These are phyloP conservation scores for Anticlea derivata DNA, from an alignment of 2,888 invertebrate genomes.

Conservation along the genomic window DNA sequence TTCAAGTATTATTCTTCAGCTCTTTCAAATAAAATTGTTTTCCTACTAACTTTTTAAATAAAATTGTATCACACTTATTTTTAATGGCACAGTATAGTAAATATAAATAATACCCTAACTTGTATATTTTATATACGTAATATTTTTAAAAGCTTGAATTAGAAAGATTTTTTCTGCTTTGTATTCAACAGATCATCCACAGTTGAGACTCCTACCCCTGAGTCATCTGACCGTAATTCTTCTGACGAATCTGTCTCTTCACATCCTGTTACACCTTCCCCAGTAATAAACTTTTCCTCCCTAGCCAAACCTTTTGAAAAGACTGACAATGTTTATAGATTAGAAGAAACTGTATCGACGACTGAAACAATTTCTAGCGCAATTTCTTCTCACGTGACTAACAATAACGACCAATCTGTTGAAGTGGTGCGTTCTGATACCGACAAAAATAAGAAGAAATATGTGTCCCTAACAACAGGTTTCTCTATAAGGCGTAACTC, in stretches of 20 bases:
- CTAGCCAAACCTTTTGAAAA: constrained; percentile 78
- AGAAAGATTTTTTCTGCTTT: constrained; percentile 80
- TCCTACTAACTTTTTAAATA: constrained; percentile 40
- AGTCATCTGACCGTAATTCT: constrained; percentile 64
- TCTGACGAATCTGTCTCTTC: constrained; percentile 59
- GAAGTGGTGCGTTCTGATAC: constrained; percentile 54
- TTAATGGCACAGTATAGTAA: constrained; percentile 12
- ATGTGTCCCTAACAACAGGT: constrained; percentile 74
- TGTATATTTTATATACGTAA: constrained; percentile 45
- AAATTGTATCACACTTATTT: constrained; percentile 8
- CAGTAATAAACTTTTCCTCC: constrained; percentile 70
- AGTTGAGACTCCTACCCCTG: constrained; percentile 75
- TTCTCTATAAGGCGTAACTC: constrained; percentile 74
- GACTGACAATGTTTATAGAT: constrained; percentile 71
- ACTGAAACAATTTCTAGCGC: constrained; percentile 60
- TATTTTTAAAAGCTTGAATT: constrained; percentile 63
- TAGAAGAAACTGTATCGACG: constrained; percentile 61
- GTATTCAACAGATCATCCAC: constrained; percentile 84
- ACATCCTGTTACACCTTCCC: constrained; percentile 54
- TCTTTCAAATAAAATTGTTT: constrained; percentile 33
- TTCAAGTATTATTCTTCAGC: constrained; percentile 31
- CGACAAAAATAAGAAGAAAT: constrained; percentile 60
- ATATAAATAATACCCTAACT: constrained; percentile 17
- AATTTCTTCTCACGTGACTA: constrained; percentile 58
- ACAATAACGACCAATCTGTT: constrained; percentile 54